Percentiles rank a stretch among this genome's conserved stretches.
phyloP scores from a whole-genome alignment of 2,113 vertebrate genomes.

The Rutilus rutilus region DNA sequence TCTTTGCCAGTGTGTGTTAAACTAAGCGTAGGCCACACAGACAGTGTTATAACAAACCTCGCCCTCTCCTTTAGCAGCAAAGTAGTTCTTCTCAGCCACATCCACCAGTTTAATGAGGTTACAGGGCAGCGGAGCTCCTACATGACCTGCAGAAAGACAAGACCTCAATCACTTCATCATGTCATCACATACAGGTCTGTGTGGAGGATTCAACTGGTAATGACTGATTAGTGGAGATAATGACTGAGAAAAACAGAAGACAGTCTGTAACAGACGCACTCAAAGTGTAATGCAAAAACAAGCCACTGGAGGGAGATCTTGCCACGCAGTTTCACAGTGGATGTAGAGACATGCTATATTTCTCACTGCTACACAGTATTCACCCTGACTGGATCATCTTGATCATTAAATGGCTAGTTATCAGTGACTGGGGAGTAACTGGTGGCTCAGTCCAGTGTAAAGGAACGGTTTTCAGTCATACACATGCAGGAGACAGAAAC shows the following conservation, averaged over 20 bases:
- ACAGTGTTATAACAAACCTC: conserved; percentile 78
- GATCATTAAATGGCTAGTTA: background rate
- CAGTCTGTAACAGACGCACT: background rate
- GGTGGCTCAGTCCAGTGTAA: no score
- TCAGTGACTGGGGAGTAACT: background rate
- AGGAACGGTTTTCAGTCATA: no score
- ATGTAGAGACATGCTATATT: background rate
- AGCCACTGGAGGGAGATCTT: conserved; percentile 22
- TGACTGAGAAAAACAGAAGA: background rate
- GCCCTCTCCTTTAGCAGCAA: conserved; percentile 91
- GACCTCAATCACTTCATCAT: background rate
- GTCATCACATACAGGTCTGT: background rate
- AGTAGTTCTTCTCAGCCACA: conserved; percentile 96
- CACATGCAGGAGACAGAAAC: no score
- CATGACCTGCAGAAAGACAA: conserved; percentile 82
- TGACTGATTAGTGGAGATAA: background rate
- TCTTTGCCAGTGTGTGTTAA: background rate
- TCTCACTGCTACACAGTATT: background rate
- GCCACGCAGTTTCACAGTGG: background rate
- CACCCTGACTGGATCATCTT: background rate
- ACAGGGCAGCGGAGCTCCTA: conserved; percentile 94
- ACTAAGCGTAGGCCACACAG: background rate
- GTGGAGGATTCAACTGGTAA: background rate
- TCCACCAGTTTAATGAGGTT: conserved; percentile 94
- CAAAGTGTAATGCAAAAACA: background rate